Evolutionary conservation across 2,888 invertebrate species (phyloP).

Genomic region (Andrena chrysosceles): DNA sequence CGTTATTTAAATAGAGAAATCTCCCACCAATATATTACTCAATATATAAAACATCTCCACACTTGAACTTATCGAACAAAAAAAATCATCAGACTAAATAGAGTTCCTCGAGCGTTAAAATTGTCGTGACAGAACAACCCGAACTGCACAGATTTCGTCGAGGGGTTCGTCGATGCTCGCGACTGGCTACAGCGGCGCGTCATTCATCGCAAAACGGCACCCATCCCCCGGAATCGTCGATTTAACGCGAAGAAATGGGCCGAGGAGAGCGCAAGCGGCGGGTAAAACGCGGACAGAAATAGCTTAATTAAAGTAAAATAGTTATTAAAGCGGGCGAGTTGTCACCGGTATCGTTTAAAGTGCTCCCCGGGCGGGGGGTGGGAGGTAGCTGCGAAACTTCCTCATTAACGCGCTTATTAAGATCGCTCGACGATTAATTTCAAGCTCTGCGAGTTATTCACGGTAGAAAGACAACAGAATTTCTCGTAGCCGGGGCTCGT

Average conservation of each 20-base stretch:
- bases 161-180: not conserved
- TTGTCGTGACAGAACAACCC: too few relatives aligned
- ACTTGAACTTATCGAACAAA: too few relatives aligned
- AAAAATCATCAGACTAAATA: too few relatives aligned
- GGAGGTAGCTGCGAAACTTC: constrained; percentile 54
- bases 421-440: constrained; percentile 68
- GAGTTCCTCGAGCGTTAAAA: too few relatives aligned
- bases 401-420: constrained; percentile 73
- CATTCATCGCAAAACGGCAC: not conserved
- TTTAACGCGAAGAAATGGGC: not conserved
- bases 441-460: constrained; percentile 60
- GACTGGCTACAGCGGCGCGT: not conserved
- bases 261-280: not conserved
- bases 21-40: too few relatives aligned
- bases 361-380: not conserved
- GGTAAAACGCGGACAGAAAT: constrained; percentile 16
- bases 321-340: constrained; percentile 58
- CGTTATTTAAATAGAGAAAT: too few relatives aligned
- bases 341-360: constrained; percentile 56
- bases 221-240: not conserved
- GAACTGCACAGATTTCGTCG: too few relatives aligned
- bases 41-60: too few relatives aligned
- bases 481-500: constrained; percentile 57
- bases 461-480: constrained; percentile 66
- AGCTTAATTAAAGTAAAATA: constrained; percentile 62